Percentiles rank a stretch among this genome's conserved stretches.
phyloP scores from a whole-genome alignment of 2,113 vertebrate genomes.

The Erythrolamprus reginae region DNA sequence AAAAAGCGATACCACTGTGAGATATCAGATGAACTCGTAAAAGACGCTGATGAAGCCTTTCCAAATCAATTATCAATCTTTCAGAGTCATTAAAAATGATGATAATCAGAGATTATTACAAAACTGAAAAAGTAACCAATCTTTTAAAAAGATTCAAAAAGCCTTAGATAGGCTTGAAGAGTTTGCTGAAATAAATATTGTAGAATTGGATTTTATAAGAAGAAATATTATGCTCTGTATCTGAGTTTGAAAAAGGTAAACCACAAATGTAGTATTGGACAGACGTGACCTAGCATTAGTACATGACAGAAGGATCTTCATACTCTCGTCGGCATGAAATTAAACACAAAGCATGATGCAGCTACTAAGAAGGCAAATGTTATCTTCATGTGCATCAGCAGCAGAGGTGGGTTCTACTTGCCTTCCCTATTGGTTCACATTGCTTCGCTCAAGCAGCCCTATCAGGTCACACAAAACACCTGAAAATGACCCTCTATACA shows the following conservation, averaged over 20 bases:
- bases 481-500: too few species aligned
- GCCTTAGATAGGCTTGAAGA: background rate
- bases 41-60: background rate
- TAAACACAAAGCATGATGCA: background rate
- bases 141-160: background rate
- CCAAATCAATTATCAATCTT: background rate
- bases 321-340: background rate
- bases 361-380: background rate
- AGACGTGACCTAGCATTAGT: background rate
- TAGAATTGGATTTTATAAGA: background rate
- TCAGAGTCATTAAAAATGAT: background rate
- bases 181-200: background rate
- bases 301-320: background rate
- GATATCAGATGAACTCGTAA: background rate
- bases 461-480: too few species aligned
- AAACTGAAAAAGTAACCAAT: background rate
- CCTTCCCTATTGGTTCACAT: too few species aligned
- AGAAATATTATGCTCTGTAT: background rate
- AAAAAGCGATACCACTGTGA: background rate
- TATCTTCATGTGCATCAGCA: background rate
- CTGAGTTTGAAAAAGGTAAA: background rate
- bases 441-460: too few species aligned
- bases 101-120: background rate
- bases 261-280: background rate
- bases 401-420: too few species aligned